Evolutionary conservation across 2,797 vertebrate species (phyloP), one percentile per base, ranked within the genome.

Genomic region (Hemitrygon akajei): DNA sequence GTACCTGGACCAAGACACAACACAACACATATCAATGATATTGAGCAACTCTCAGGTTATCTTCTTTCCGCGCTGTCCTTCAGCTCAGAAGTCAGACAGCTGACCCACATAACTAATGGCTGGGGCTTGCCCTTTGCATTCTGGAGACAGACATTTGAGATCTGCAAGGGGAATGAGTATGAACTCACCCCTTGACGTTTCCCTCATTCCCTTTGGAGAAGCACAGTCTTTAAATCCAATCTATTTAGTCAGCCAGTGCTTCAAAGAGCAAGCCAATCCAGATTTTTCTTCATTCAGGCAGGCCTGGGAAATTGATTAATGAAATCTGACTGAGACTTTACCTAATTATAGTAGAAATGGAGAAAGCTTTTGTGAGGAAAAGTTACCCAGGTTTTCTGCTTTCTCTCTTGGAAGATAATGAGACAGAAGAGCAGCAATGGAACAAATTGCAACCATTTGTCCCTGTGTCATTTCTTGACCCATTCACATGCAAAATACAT

Each of bases 1-100:
- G 97, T 80, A 99, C 98, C 98, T 99, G 95, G 95, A 22, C 47
- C 93, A 79, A 93, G 69, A 93, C 12, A 93, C 37, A 93, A 89
- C 18, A 69, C 7, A 89, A 89, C 86, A 89, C 20, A 34, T 89
- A 89, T 89, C 86, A 89, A 34, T 69, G 60, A 34, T 7, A 89
- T 34, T 69, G 66, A 89, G 34, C 86, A 89, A 89, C 86, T 37
- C 60, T 89, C 86, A 89, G n/a, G 86, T 34, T 69, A 37, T 89
- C 63, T 60, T 86, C 47, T 30, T 86, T 37, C 80, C 30, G 37
- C 10, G 22, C 40, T 84, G 22, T 86, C 58, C 56, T 25, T 25
- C 22, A 40, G 20, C 80, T 84, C 40, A 82, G 40, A 82, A 56
- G 47, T 82, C 25, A 40, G 37, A 11, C 22, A 82, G 47, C 7